A percentile compares a stretch with the other conserved stretches of the same genome.
Conservation (phyloP, 2,797 vertebrate species). For the Halcyon smyrnensis region DNA sequence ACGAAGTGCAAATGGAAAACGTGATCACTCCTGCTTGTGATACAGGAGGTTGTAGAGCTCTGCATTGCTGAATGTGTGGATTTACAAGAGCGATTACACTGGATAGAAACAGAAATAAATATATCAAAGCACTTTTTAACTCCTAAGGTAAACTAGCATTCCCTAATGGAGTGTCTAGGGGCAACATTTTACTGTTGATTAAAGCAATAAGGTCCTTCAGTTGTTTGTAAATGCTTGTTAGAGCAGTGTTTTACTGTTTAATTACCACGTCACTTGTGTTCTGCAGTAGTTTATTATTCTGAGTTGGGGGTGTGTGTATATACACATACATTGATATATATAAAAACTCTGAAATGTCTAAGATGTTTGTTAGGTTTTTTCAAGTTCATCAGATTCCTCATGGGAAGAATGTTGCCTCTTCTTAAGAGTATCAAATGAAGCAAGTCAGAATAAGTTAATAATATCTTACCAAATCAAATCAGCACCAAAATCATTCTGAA, state of each 20-base stretch:
- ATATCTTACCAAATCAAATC: background rate
- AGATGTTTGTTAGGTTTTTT: background rate
- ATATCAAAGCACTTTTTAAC: background rate
- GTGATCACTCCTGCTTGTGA: background rate
- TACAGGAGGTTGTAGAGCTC: background rate
- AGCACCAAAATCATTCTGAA: background rate
- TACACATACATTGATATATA: accelerated
- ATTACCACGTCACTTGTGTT: background rate
- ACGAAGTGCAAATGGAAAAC: slow-evolving; percentile 42
- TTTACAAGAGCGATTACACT: background rate
- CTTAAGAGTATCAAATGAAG: background rate
- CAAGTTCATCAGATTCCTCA: background rate
- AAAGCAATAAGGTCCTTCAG: background rate
- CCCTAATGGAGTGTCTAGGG: background rate
- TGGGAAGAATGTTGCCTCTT: background rate
- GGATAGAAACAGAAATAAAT: background rate
- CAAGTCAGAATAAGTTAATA: background rate
- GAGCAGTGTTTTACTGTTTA: background rate
- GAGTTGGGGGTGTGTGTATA: accelerated
- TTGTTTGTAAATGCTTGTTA: background rate
- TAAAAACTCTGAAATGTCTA: background rate
- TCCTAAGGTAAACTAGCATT: background rate
- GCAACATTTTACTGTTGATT: background rate
- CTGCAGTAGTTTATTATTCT: background rate
- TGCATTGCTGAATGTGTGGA: background rate